Evolutionary conservation across 2,888 invertebrate genomes (phyloP), one percentile per base, ranked within the genome.

Genomic region (Mythimna albipuncta): DNA sequence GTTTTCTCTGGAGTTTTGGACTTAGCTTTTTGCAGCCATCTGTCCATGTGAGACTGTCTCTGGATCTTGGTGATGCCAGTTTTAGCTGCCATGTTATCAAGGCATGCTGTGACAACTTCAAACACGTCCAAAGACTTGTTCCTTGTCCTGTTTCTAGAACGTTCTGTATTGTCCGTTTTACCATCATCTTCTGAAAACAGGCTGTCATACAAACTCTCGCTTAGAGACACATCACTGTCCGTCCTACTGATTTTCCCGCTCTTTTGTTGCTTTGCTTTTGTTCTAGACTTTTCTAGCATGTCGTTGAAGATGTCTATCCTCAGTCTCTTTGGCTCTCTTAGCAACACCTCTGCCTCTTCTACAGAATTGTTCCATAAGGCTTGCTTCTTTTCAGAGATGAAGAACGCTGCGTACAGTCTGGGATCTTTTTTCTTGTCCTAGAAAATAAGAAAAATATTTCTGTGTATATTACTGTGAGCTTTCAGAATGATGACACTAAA

Each of bases 341-440:
- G 91, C 10, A 98, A 94, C 66, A 94, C 94, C 86, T 98, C 97
- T 0, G 98, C 98, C 94, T 98, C 98, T n/a, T 96, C 95, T 0
- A 98, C 97, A 0, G 98, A 98, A 62, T 96, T 93, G 52, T 97
- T 95, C 98, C 99, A 99, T 69, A 97, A 96, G 5, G 93, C 87
- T 83, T 95, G 94, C 79, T 97, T 95, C 79, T 96, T 94, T 57
- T 97, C 95, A n/a, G 97, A 96, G 26, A 97, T 91, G 62, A 95
- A 92, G 84, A 96, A 97, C 9, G 97, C 97, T 52, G 96, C 94
- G 79, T 95, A 95, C 58, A 95, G 90, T 88, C 93, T 96, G 0
- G 96, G 94, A 73, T 97, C 96, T 81, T 95, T 97, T 87, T 96
- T 97, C 90, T 96, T 97, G 47, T 93, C 90, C 97, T 97, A 88